Evolutionary conservation across 1,140 invertebrate species (phyloP).

Genomic region (Danaus plexippus): DNA sequence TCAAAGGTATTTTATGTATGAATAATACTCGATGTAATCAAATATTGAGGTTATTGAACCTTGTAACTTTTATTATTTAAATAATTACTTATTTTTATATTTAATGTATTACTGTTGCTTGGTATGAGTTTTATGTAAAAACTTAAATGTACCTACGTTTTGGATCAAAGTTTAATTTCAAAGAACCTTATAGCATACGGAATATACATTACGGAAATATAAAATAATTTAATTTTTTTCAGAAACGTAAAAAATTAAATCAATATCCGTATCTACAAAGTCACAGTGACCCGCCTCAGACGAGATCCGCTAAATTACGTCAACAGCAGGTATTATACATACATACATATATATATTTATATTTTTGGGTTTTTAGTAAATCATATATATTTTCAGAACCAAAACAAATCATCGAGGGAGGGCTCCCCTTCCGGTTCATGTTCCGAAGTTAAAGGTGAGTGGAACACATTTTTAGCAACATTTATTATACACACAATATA

Average conservation of each 20-base stretch:
- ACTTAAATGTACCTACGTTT: no score
- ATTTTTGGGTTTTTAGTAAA: not conserved
- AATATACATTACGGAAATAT: no score
- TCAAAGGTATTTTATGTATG: no score
- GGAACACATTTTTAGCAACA: not conserved
- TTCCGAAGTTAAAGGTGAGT: conserved; percentile 47
- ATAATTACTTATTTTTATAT: no score
- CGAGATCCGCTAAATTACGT: conserved; percentile 59
- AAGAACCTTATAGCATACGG: no score
- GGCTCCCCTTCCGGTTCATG: conserved; percentile 59
- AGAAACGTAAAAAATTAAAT: conserved; percentile 67
- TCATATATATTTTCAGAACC: conserved; percentile 33
- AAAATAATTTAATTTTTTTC: conserved; percentile 28
- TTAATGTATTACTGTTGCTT: no score
- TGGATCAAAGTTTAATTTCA: no score
- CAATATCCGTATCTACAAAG: conserved; percentile 65
- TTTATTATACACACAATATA: no score
- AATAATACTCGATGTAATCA: no score
- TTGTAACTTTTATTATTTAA: no score
- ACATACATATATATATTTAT: conserved; percentile 3
- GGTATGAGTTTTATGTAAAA: no score
- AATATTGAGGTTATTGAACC: no score
- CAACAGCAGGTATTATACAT: conserved; percentile 51
- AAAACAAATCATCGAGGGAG: conserved; percentile 55
- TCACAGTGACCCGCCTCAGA: conserved; percentile 63